Conservation (phyloP, 2,797 vertebrate species). For the Pachyuromys duprasi region DNA sequence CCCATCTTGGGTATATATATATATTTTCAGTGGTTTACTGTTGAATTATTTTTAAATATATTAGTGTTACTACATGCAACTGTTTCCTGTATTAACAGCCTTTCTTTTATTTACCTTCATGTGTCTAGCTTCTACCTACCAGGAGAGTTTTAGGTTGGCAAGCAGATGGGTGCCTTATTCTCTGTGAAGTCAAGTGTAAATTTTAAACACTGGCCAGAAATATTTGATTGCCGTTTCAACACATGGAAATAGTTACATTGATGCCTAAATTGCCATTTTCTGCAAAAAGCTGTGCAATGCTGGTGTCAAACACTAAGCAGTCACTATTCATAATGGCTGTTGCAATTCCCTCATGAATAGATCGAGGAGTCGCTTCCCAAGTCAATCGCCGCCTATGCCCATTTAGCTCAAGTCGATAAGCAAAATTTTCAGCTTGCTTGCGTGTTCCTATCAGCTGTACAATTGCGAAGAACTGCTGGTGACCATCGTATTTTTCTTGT, state of each 20-base stretch:
- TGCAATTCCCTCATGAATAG: slow-evolving; percentile 96
- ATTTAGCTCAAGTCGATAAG: slow-evolving; percentile 95
- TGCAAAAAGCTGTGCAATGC: slow-evolving; percentile 96
- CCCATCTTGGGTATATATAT: slow-evolving; percentile 90
- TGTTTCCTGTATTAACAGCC: slow-evolving; percentile 88
- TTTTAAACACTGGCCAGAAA: slow-evolving; percentile 90
- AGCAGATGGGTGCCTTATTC: slow-evolving; percentile 85
- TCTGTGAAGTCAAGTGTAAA: slow-evolving; percentile 87
- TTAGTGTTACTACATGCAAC: slow-evolving; percentile 92
- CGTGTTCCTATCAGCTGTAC: slow-evolving; percentile 97
- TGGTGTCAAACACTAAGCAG: slow-evolving; percentile 97
- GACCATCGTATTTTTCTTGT: slow-evolving; percentile 96
- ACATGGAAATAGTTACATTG: slow-evolving; percentile 98
- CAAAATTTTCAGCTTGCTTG: slow-evolving; percentile 97
- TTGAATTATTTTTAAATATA: slow-evolving; percentile 92
- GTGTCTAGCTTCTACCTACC: slow-evolving; percentile 83
- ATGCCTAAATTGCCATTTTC: slow-evolving; percentile 97
- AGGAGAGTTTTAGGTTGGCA: slow-evolving; percentile 82
- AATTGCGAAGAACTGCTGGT: slow-evolving; percentile 97
- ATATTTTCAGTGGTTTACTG: slow-evolving; percentile 91
- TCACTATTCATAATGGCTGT: slow-evolving; percentile 98
- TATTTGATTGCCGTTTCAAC: slow-evolving; percentile 88
- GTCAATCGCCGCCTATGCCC: slow-evolving; percentile 95
- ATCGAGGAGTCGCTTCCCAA: slow-evolving; percentile 97
- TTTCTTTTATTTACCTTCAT: slow-evolving; percentile 88